Percentiles rank a stretch among this genome's conserved stretches.
Conservation (phyloP, 2,888 invertebrate genomes). For the Plutella xylostella region DNA sequence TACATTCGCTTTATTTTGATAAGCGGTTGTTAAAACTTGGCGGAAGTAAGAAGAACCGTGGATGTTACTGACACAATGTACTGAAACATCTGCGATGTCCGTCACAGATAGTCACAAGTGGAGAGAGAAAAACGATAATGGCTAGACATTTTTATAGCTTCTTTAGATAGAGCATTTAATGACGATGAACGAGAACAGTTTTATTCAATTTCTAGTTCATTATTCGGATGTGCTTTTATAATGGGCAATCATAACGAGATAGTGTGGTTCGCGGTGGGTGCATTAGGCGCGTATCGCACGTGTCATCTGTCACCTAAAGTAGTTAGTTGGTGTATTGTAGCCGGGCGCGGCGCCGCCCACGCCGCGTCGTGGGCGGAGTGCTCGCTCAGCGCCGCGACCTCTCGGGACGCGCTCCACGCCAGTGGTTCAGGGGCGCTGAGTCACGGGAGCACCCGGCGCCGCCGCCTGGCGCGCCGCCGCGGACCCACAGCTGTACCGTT, state of each 20-base stretch:
- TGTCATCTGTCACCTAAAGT: not conserved
- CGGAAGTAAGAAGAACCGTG: too few species aligned
- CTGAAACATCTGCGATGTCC: not conserved
- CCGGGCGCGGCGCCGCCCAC: not conserved
- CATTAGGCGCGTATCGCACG: conserved; percentile 1
- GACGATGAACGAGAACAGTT: not conserved
- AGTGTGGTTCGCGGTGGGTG: too few species aligned
- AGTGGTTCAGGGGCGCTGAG: conserved; percentile 51
- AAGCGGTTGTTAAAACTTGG: conserved; percentile 10
- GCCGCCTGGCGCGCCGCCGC: conserved; percentile 39
- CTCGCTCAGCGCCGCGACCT: conserved; percentile 14
- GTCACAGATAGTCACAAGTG: not conserved
- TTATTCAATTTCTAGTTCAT: not conserved
- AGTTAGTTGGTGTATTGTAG: not conserved
- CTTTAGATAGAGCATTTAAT: not conserved
- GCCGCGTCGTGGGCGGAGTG: not conserved
- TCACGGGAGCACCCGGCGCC: conserved; percentile 54
- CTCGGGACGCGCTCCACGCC: conserved; percentile 34
- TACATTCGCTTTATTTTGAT: conserved; percentile 34
- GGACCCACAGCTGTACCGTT: too few species aligned
- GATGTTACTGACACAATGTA: not conserved
- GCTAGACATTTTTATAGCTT: not conserved
- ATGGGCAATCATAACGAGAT: too few species aligned
- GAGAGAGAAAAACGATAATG: conserved; percentile 1
- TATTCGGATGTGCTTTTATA: not conserved